Evolutionary conservation across 1,140 invertebrate species (phyloP).

Genomic region (Anastatus disparis): DNA sequence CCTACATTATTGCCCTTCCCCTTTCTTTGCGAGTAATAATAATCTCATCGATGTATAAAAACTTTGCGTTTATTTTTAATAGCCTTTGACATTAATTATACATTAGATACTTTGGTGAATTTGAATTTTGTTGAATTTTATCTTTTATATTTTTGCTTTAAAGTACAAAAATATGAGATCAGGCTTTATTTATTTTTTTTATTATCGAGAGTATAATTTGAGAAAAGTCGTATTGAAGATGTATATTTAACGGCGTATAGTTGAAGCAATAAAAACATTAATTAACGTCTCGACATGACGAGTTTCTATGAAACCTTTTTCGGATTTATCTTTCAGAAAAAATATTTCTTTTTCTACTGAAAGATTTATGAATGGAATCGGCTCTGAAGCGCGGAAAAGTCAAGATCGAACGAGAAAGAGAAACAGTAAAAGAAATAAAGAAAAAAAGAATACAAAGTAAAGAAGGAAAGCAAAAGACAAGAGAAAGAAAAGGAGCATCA

Average conservation of each 20-base stretch:
- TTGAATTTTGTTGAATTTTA: too few species aligned
- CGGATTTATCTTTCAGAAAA: slow-evolving; percentile 4
- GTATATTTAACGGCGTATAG: background rate
- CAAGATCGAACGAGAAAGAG: background rate
- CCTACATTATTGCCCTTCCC: slow-evolving; percentile 1
- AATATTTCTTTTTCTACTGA: slow-evolving; percentile 16
- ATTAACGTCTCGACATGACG: slow-evolving; percentile 6
- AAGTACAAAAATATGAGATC: background rate
- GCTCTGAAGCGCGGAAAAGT: background rate
- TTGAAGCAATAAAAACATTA: slow-evolving; percentile 6
- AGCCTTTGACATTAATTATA: background rate
- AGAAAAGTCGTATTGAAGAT: background rate
- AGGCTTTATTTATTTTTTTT: background rate
- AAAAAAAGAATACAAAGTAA: too few species aligned
- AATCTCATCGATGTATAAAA: background rate
- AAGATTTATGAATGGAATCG: slow-evolving; percentile 5
- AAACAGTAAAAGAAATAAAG: too few species aligned
- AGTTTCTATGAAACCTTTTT: background rate
- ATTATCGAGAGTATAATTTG: background rate
- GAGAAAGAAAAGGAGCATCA: background rate
- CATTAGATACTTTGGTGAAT: background rate
- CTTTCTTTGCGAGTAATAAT: slow-evolving; percentile 9
- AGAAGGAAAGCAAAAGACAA: background rate
- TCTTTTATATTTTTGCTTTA: too few species aligned
- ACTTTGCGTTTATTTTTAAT: background rate